Evolutionary conservation across 2,113 vertebrate genomes (phyloP).

Genomic region (Mixornis gularis): DNA sequence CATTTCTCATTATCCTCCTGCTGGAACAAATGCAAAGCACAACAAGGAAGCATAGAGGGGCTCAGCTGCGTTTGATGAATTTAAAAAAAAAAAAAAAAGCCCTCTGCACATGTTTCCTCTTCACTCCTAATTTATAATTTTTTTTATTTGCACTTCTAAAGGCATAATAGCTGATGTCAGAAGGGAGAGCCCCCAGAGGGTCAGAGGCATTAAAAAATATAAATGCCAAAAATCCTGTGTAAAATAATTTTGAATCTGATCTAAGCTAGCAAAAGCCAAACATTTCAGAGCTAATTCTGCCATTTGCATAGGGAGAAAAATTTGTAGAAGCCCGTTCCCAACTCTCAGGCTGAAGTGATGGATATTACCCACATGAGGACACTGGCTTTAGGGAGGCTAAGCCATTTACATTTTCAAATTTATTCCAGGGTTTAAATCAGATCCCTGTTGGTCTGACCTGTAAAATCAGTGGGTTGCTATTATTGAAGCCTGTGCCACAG

Average conservation of each 20-base stretch:
- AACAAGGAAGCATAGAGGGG: background rate
- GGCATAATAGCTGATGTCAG: background rate
- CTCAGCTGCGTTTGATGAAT: conserved; percentile 27
- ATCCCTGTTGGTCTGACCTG: background rate
- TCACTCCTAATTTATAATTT: background rate
- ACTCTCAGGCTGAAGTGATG: background rate
- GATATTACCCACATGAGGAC: background rate
- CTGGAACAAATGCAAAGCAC: conserved; percentile 3
- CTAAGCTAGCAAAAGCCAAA: background rate
- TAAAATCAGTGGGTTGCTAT: background rate
- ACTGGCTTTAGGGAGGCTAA: background rate
- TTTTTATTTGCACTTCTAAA: conserved; percentile 25
- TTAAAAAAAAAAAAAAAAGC: background rate
- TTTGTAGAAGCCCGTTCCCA: background rate
- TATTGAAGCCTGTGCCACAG: background rate
- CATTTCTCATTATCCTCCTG: background rate
- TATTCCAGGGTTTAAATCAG: background rate
- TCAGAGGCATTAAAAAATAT: background rate
- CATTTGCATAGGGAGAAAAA: background rate
- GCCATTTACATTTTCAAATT: background rate
- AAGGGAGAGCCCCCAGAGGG: background rate
- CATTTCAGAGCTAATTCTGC: background rate
- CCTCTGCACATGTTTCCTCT: background rate
- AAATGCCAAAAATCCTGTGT: background rate
- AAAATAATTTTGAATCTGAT: conserved; percentile 1